Percentiles rank a stretch among this genome's conserved stretches.
Conservation (phyloP, 1,140 invertebrate genomes). For the Caenorhabditis latens region DNA sequence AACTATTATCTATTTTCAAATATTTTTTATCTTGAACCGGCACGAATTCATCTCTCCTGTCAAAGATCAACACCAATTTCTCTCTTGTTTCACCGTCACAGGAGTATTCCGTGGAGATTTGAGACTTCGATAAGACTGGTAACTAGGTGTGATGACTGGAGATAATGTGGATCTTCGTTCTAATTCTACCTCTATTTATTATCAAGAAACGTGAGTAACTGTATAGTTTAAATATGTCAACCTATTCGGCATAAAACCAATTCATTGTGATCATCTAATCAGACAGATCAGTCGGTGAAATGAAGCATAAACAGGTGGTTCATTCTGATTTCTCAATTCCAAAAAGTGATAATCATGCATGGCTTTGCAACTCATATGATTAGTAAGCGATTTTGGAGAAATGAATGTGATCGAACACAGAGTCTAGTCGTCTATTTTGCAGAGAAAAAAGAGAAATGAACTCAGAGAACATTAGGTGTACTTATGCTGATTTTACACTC, state of each 20-base stretch:
- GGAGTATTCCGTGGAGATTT: constrained; percentile 1
- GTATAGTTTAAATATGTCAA: neutral
- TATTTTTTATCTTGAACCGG: neutral
- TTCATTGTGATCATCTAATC: neutral
- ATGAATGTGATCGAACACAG: constrained; percentile 8
- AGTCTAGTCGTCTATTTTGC: neutral
- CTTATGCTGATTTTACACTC: neutral
- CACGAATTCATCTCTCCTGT: neutral
- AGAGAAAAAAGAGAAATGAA: neutral
- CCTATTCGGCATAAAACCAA: too few species aligned
- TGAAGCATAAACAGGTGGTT: neutral
- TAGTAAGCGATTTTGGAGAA: neutral
- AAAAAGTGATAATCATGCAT: constrained; percentile 10
- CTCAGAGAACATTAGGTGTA: neutral
- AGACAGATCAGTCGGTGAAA: neutral
- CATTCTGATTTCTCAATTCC: neutral
- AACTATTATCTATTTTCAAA: neutral
- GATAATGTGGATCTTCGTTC: neutral
- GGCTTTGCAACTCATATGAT: neutral
- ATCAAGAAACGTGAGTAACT: neutral
- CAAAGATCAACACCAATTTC: neutral
- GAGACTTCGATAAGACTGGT: neutral
- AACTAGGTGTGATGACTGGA: neutral
- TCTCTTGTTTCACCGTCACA: neutral
- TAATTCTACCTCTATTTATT: neutral